phyloP scores from a whole-genome alignment of 35 echinoderm and acorn worm species.

The Apostichopus californicus region DNA sequence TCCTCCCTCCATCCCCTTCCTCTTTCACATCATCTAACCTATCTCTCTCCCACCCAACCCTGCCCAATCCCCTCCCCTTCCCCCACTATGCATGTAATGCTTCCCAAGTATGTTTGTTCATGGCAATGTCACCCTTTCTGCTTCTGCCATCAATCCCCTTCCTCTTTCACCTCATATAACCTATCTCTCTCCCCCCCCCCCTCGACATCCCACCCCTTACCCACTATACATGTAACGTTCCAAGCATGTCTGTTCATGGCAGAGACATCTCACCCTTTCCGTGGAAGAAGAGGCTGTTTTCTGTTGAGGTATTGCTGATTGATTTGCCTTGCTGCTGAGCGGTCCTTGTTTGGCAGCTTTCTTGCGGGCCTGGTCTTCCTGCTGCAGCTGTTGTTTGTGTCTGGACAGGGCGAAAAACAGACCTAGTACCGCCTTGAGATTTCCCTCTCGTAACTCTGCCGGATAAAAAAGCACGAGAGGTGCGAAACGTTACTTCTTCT shows the following conservation, averaged over 20 bases:
- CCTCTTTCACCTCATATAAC: no score
- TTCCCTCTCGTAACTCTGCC: conserved; percentile 93
- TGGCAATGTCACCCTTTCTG: conserved; percentile 16
- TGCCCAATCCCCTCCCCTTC: no score
- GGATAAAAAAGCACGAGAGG: not conserved
- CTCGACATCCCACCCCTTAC: no score
- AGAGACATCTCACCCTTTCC: conserved; percentile 24
- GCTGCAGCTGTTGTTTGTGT: conserved; percentile 91
- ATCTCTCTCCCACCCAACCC: no score
- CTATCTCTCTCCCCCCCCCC: no score
- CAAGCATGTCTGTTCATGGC: not conserved
- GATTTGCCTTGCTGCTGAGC: conserved; percentile 40
- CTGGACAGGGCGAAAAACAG: conserved; percentile 95
- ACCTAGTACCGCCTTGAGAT: conserved; percentile 94
- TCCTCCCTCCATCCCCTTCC: no score
- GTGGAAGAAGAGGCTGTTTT: conserved; percentile 33
- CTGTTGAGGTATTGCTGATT: conserved; percentile 56
- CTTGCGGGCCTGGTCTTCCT: conserved; percentile 74
- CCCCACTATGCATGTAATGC: no score
- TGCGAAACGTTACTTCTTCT: no score
- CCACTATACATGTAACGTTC: not conserved
- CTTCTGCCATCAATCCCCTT: no score
- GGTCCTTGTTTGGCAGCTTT: conserved; percentile 39
- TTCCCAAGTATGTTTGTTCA: not conserved
- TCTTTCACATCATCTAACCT: no score